phyloP scores from a whole-genome alignment of 2,113 vertebrate genomes.

The Sorex araneus region DNA sequence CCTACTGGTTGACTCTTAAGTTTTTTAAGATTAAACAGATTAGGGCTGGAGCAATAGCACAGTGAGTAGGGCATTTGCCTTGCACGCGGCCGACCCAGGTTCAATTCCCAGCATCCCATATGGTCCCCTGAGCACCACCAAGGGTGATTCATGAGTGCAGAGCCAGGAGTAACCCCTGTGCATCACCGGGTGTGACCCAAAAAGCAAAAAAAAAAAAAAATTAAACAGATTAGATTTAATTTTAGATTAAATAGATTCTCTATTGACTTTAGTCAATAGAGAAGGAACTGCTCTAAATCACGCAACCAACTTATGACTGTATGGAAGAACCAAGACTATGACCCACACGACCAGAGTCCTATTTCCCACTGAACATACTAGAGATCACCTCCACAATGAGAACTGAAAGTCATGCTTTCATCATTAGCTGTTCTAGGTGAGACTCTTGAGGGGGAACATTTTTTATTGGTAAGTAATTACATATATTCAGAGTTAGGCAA shows the following conservation, averaged over 20 bases:
- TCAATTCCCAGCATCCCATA: too few relatives aligned
- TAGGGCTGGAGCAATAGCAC: too few relatives aligned
- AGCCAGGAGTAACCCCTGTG: too few relatives aligned
- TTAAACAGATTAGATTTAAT: too few relatives aligned
- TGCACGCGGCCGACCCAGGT: too few relatives aligned
- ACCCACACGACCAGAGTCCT: not conserved
- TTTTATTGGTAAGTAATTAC: conserved; percentile 22
- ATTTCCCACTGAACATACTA: not conserved
- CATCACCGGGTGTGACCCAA: too few relatives aligned
- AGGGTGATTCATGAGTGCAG: too few relatives aligned
- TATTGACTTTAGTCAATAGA: not conserved
- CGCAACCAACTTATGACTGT: conserved; percentile 2
- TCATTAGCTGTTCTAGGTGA: not conserved
- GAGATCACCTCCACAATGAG: not conserved
- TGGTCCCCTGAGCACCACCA: not conserved
- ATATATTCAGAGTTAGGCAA: conserved; percentile 28
- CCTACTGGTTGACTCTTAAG: not conserved
- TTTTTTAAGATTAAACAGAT: not conserved
- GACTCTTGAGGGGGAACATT: not conserved
- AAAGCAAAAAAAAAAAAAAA: too few relatives aligned
- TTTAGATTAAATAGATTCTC: too few relatives aligned
- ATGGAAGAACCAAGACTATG: conserved; percentile 28
- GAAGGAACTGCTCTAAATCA: conserved; percentile 45
- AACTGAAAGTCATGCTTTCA: not conserved
- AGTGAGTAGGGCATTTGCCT: too few relatives aligned